Conservation (phyloP, 2,797 vertebrate genomes). For the Myotis pilosus region DNA sequence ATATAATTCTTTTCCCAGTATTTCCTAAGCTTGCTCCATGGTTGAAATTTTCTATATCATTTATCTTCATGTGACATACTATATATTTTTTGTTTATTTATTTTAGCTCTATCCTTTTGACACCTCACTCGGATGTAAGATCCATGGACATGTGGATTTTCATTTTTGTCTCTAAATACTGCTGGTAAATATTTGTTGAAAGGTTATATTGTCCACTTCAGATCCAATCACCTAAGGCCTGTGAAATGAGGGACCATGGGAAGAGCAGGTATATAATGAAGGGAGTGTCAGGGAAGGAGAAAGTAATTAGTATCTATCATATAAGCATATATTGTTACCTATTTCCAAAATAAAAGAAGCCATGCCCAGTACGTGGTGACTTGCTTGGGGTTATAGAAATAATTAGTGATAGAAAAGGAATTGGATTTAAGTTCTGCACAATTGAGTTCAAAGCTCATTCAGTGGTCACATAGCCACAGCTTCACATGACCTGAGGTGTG, state of each 20-base stretch:
- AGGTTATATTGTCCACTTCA: background rate
- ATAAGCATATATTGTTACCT: background rate
- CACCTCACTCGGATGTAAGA: background rate
- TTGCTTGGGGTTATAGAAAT: slow-evolving; percentile 12
- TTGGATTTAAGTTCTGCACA: background rate
- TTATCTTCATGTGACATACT: background rate
- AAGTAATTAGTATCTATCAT: background rate
- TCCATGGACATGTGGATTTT: background rate
- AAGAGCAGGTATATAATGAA: background rate
- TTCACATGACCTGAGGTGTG: background rate
- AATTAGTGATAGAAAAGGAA: background rate
- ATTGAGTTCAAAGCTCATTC: background rate
- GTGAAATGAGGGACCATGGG: background rate
- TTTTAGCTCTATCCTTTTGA: background rate
- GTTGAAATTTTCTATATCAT: background rate
- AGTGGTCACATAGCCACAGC: background rate
- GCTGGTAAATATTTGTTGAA: background rate
- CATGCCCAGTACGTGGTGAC: background rate
- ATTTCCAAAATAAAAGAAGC: slow-evolving; percentile 12
- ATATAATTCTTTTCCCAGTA: background rate
- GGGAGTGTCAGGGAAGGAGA: background rate
- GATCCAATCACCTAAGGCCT: background rate
- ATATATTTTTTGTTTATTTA: background rate
- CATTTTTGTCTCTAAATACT: background rate
- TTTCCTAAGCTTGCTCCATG: background rate